Evolutionary conservation across 2,797 vertebrate species (phyloP).

Genomic region (Rhadinocentrus ornatus): DNA sequence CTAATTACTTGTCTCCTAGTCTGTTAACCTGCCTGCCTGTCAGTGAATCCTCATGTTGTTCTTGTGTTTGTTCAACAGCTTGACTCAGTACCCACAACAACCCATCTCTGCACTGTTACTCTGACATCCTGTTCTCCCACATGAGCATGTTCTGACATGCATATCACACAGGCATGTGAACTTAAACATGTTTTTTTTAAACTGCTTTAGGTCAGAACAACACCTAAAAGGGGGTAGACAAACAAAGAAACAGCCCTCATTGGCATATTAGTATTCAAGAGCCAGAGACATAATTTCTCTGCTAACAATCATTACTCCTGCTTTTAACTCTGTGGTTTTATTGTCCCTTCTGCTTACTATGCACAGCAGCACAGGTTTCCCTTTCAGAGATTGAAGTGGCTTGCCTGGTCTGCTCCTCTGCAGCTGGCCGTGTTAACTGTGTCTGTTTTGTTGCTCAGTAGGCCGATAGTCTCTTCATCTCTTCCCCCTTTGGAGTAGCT

Average conservation of each 20-base stretch:
- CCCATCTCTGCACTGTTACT: not conserved
- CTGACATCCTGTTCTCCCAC: not conserved
- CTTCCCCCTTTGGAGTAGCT: slow-evolving; percentile 48
- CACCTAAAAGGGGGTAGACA: not conserved
- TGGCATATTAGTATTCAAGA: slow-evolving; percentile 1
- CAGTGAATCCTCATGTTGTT: slow-evolving; percentile 28
- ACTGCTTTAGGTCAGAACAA: not conserved
- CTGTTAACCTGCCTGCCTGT: slow-evolving; percentile 32
- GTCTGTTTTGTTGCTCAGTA: slow-evolving; percentile 29
- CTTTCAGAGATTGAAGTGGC: slow-evolving; percentile 63
- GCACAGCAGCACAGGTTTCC: slow-evolving; percentile 59
- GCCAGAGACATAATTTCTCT: not conserved
- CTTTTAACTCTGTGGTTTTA: slow-evolving; percentile 32
- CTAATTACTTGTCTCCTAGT: slow-evolving; percentile 39
- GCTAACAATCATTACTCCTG: not conserved
- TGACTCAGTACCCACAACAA: slow-evolving; percentile 27
- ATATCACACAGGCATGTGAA: not conserved
- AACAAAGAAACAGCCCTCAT: not conserved
- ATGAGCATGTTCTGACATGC: slow-evolving; percentile 21
- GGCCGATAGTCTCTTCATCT: slow-evolving; percentile 50
- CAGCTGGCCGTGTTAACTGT: slow-evolving; percentile 47
- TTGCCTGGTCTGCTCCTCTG: slow-evolving; percentile 35
- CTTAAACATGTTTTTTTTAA: not conserved
- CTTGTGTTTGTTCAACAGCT: slow-evolving; percentile 37
- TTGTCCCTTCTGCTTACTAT: slow-evolving; percentile 61